Percentiles rank a stretch among this genome's conserved stretches.
These are phyloP conservation scores for Semotilus atromaculatus DNA, from an alignment of 2,797 vertebrate species.

Conservation along the genomic window DNA sequence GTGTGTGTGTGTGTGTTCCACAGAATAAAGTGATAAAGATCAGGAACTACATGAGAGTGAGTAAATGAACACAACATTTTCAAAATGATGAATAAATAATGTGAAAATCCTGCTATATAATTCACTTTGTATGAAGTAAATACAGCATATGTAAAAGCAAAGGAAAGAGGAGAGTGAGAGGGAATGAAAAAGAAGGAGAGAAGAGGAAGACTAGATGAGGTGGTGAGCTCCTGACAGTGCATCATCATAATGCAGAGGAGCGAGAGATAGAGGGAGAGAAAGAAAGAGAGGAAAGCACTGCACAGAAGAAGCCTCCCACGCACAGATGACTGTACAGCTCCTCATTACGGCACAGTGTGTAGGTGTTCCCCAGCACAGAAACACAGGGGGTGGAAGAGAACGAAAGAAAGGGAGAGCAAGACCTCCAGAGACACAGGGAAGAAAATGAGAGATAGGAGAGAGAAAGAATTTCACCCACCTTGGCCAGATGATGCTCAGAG, in stretches of 20 bases:
- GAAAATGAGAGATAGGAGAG: conserved; percentile 15
- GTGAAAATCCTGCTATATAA: neutral
- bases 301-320: conserved; percentile 60
- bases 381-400: conserved; percentile 47
- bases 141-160: conserved; percentile 6
- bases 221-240: conserved; percentile 60
- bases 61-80: neutral
- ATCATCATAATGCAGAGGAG: conserved; percentile 72
- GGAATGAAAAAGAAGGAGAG: conserved; percentile 31
- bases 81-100: neutral
- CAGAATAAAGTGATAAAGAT: neutral
- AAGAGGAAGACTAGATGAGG: conserved; percentile 2
- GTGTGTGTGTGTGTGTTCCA: neutral
- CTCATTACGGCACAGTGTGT: conserved; percentile 63
- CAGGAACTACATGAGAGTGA: neutral
- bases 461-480: conserved; percentile 75
- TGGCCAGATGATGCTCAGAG: conserved; percentile 93
- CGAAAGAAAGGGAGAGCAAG: conserved; percentile 38
- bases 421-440: conserved; percentile 32
- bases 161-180: conserved; percentile 21
- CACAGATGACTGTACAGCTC: conserved; percentile 60
- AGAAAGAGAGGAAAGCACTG: conserved; percentile 51
- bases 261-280: conserved; percentile 37
- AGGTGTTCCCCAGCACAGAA: conserved; percentile 62
- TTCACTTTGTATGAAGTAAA: neutral